Evolutionary conservation across 2,888 invertebrate species (phyloP), one percentile per base, ranked within the genome.

Genomic region (Pammene aurita): DNA sequence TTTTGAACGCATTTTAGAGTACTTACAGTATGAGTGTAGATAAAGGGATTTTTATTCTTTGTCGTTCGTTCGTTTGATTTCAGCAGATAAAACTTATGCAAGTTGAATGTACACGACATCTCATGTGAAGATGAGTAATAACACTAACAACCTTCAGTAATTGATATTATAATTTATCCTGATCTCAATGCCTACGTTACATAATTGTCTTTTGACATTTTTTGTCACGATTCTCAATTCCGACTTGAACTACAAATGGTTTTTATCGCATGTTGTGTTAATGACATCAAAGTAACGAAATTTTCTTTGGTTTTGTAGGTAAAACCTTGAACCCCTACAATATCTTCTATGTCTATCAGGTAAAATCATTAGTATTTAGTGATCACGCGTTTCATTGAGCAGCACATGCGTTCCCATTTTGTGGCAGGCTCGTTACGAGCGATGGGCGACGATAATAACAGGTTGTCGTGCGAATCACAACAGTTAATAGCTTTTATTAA

Each of bases 381-480:
- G 52, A 60, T 60, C 10, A 41, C 50, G n/a, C 48, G 41, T 50
- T 50, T 41, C 50, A 41, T 41, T 62, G n/a, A 26, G 18, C 60
- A 5, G 46, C n/a, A 50, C 50, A 52, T 41, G 62, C 50, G 50
- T 60, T 65, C 46, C 68, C 67, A 54, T 64, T 69, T 64, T 50
- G 60, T 65, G 62, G 52, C 55, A 66, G 71, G 72, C 75, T 75
- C 72, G 74, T 77, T 74, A 77, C 65, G 48, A 67, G 70, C 63
- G 56, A 72, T 72, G 77, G 76, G 76, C 75, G 78, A 69, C 63
- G 65, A 74, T 84, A 85, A 85, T 85, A 80, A 76, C 76, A 75
- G 80, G 81, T 79, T 84, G 80, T 77, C 84, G 80, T 80, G 81
- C 70, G 56, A 67, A 66, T 70, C 69, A 73, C 72, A 71, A 67